A percentile compares a stretch with the other conserved stretches of the same genome.
Conservation (phyloP, 2,113 vertebrate species). For the zebrafish (Danio rerio) region GRCz12tu NC_133190.1:38971501-38972000, state of each 20-base stretch:
- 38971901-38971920: constrained; percentile 55
- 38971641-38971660: background rate
- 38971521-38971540: background rate
- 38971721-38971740: background rate
- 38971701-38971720: background rate
- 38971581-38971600: background rate
- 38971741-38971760: background rate
- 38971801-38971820: constrained; percentile 62
- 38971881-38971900: constrained; percentile 62
- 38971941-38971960: constrained; percentile 48
- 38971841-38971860: constrained; percentile 67
- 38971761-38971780: constrained; percentile 16
- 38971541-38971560: background rate
- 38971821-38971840: constrained; percentile 55
- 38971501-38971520: too few relatives aligned
- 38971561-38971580: background rate
- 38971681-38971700: background rate
- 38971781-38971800: constrained; percentile 34
- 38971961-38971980: constrained; percentile 67
- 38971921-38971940: constrained; percentile 62
- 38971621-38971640: background rate
- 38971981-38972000: constrained; percentile 59
- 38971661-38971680: background rate
- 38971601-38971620: background rate
- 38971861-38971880: constrained; percentile 59